These are phyloP conservation scores for Hybos culiciformis DNA, from an alignment of 2,888 invertebrate species.

Conservation along the genomic window DNA sequence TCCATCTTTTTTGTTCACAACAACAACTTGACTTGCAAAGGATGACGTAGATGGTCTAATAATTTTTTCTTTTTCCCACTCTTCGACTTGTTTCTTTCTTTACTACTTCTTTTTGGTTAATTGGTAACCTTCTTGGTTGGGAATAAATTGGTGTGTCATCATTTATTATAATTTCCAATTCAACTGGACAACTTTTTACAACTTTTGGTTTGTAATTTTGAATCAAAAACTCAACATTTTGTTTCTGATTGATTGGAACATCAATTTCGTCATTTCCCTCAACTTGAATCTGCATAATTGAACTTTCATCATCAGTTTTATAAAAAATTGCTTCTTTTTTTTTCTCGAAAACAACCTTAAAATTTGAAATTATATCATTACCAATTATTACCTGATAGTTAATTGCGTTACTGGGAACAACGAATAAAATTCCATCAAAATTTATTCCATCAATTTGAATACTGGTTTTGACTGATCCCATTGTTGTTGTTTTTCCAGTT, in stretches of 20 bases:
- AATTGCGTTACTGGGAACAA: not conserved
- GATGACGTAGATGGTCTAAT: conserved; percentile 20
- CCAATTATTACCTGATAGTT: not conserved
- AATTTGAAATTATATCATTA: not conserved
- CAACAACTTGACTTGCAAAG: conserved; percentile 17
- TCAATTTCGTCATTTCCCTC: conserved; percentile 1
- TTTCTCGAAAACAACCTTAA: conserved; percentile 1
- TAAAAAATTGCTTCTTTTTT: not conserved
- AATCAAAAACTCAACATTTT: not conserved
- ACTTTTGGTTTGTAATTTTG: not conserved
- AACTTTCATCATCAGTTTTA: not conserved
- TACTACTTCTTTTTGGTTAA: conserved; percentile 17
- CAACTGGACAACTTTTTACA: not conserved
- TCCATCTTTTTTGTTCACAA: conserved; percentile 16
- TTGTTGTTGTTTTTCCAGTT: conserved; percentile 3
- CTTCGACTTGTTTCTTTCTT: conserved; percentile 18
- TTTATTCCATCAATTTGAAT: conserved; percentile 6
- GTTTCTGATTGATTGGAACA: not conserved
- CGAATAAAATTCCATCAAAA: not conserved
- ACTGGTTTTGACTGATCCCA: conserved; percentile 2
- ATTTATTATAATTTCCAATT: conserved; percentile 18
- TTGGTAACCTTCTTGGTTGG: conserved; percentile 17
- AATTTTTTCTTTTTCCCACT: conserved; percentile 22
- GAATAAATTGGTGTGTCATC: conserved; percentile 21
- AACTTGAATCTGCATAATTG: conserved; percentile 3